Percentiles rank a stretch among this genome's conserved stretches.
phyloP scores from a whole-genome alignment of 1,140 invertebrate species.

The Ectropis grisescens region DNA sequence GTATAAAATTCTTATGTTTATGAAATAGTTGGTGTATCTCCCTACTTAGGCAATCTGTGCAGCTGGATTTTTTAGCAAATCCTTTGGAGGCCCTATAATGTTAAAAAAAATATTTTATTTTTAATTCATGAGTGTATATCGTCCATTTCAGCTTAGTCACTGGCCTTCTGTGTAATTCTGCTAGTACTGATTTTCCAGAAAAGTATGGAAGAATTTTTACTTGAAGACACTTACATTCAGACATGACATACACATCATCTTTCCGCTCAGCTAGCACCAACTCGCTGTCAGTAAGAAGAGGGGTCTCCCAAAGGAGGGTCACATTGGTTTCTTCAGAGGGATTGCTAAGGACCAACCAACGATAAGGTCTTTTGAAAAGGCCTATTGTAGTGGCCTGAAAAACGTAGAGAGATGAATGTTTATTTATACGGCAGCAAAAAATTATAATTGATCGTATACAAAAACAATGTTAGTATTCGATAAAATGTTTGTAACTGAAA shows the following conservation, averaged over 20 bases:
- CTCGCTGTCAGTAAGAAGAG: constrained; percentile 30
- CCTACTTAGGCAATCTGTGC: too few species aligned
- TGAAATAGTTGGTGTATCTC: not conserved
- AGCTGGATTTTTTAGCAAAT: too few species aligned
- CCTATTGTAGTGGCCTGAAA: constrained; percentile 16
- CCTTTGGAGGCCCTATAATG: too few species aligned
- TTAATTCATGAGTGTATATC: too few species aligned
- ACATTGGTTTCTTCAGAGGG: not conserved
- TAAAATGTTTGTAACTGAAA: too few species aligned
- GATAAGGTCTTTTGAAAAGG: constrained; percentile 22
- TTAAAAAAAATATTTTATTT: too few species aligned
- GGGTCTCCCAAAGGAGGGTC: constrained; percentile 7
- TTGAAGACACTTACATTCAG: constrained; percentile 27
- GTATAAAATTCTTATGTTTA: not conserved
- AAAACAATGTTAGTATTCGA: too few species aligned
- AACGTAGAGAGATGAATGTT: not conserved
- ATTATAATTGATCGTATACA: too few species aligned
- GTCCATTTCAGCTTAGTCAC: too few species aligned
- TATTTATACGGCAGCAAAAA: not conserved
- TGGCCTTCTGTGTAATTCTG: too few species aligned
- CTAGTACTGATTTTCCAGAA: not conserved
- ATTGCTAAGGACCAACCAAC: constrained; percentile 24
- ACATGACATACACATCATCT: constrained; percentile 12
- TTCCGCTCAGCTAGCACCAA: constrained; percentile 27
- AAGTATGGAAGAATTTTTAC: not conserved